Base-by-base conservation (phyloP, 2,888 invertebrate genomes). In the Orthosia cruda region DNA sequence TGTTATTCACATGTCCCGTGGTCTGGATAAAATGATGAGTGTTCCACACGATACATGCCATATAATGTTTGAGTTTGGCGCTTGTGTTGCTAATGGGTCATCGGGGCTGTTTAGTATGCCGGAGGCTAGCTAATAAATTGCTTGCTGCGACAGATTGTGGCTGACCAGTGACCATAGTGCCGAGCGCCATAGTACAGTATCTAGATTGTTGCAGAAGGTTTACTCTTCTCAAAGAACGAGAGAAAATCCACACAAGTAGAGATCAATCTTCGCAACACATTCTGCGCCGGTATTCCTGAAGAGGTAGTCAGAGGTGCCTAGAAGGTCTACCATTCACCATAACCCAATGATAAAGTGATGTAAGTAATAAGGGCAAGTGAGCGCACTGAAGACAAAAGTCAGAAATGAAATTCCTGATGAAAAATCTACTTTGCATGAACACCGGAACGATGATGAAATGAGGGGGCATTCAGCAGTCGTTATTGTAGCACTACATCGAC, bases 111-210 rank as follows among this genome's bases (percentile, higher is more conserved):
- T 80, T 26, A 49, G 20, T 58, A 67, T 73, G 80, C 40, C 23
- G 57, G 57, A 52, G 62, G 77, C 47, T 65, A 49, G 18, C 32
- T 72, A 54, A 16, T 69, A 74, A 66, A 70, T 81, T 49, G 20
- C 11, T 16, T 2, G n/a, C 26, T 47, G 75, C 58, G 66, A 59
- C 81, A 81, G 63, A 70, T 67, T 70, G 54, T 26, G 45, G 32
- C 61, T 57, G 72, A 66, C 32, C 57, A 26, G 2, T n/a, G 66
- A 5, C 11, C 62, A 61, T 32, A 18, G 50, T 12, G 54, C 40
- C 49, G 32, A 18, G 50, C 16, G 54, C 26, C 54, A n/a, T 50
- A 20, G n/a, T 49, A 40, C 26, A 12, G 20, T 3, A n/a, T 16
- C 5, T 23, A 40, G n/a, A 23, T 20, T 1, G 1, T 4, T 55